Conservation (phyloP, 2,888 invertebrate species). For the Andrena minutula region DNA sequence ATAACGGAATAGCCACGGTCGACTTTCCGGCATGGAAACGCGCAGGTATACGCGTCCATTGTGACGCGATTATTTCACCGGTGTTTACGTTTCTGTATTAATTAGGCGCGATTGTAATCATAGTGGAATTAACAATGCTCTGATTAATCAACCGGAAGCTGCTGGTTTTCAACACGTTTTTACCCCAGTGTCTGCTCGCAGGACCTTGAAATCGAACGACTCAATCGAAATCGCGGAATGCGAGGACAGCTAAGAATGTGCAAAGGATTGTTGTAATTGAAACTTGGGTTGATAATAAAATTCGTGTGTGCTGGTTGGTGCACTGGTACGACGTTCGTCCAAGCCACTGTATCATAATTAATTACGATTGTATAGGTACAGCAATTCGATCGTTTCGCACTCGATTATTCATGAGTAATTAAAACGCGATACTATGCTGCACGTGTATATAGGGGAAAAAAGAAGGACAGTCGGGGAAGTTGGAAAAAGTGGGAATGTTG, state of each 20-base stretch:
- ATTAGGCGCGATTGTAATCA: conserved; percentile 32
- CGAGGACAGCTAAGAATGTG: neutral
- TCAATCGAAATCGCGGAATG: conserved; percentile 7
- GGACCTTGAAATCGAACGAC: conserved; percentile 10
- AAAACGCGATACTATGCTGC: conserved; percentile 22
- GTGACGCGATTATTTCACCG: conserved; percentile 4
- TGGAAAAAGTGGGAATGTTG: conserved; percentile 38
- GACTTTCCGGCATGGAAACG: conserved; percentile 30
- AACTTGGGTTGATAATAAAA: no score
- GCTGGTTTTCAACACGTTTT: conserved; percentile 23
- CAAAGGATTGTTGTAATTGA: no score
- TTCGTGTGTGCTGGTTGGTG: no score
- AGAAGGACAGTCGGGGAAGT: conserved; percentile 14
- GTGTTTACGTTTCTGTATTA: conserved; percentile 40
- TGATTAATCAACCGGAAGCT: neutral
- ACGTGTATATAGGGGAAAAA: neutral
- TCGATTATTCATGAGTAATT: conserved; percentile 28
- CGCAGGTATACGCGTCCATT: neutral
- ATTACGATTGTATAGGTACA: neutral
- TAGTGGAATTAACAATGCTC: conserved; percentile 12
- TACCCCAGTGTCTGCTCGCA: neutral
- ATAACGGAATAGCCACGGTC: conserved; percentile 1
- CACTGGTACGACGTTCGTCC: no score
- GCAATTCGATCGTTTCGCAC: conserved; percentile 19
- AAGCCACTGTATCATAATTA: no score